Percentiles rank a stretch among this genome's conserved stretches.
phyloP scores from a whole-genome alignment of 2,888 invertebrate genomes.

The Pseudococcus jackbeardsleyi region DNA sequence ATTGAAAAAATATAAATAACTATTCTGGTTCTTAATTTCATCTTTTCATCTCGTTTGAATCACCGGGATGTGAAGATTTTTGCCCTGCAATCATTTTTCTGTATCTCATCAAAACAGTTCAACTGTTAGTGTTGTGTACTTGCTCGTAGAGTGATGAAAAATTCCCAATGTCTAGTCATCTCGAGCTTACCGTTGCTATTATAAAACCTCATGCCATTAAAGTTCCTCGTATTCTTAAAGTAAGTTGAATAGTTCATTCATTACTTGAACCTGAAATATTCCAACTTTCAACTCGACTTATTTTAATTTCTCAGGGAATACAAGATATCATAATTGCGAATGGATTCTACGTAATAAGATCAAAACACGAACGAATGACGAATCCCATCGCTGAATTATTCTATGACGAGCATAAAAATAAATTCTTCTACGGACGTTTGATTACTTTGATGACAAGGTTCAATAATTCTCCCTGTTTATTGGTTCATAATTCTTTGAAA shows the following conservation, averaged over 20 bases:
- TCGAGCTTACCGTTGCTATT: slow-evolving; percentile 84
- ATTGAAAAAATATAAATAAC: too few relatives aligned
- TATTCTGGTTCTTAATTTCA: too few relatives aligned
- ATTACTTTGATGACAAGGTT: slow-evolving; percentile 87
- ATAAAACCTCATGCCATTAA: slow-evolving; percentile 88
- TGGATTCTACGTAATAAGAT: slow-evolving; percentile 81
- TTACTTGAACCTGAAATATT: neutral
- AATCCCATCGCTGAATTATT: slow-evolving; percentile 79
- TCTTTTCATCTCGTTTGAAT: too few relatives aligned
- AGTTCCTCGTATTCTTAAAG: slow-evolving; percentile 79
- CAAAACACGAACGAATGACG: slow-evolving; percentile 77
- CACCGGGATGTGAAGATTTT: too few relatives aligned
- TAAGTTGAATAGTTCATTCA: slow-evolving; percentile 67
- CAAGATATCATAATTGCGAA: slow-evolving; percentile 77
- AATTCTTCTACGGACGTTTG: slow-evolving; percentile 87
- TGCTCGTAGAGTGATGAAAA: neutral
- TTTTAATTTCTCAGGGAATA: slow-evolving; percentile 72
- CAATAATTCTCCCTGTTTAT: neutral
- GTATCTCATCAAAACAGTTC: too few relatives aligned
- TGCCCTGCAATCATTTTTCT: too few relatives aligned
- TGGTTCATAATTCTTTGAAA: neutral
- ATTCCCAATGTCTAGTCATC: slow-evolving; percentile 58
- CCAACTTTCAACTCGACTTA: neutral
- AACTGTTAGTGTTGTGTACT: neutral
- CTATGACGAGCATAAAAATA: slow-evolving; percentile 85